Conservation (phyloP, 2,113 vertebrate species). For the Indicator indicator region DNA sequence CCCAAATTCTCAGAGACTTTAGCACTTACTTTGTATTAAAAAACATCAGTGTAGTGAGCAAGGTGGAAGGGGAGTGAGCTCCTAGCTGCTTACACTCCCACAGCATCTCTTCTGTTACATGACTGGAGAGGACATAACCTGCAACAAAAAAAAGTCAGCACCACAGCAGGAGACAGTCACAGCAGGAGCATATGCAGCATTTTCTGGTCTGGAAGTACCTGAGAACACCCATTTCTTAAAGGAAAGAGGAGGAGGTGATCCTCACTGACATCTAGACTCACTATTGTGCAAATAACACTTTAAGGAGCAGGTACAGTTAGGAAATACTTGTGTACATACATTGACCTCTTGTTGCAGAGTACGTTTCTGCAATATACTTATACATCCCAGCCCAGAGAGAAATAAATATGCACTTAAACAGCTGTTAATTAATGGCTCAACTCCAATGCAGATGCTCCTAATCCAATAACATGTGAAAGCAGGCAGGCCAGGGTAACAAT, state of each 20-base stretch:
- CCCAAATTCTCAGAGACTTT: background rate
- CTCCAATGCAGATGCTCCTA: conserved; percentile 55
- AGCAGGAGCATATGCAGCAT: background rate
- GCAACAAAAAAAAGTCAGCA: conserved; percentile 56
- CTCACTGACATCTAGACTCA: background rate
- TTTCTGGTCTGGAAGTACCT: background rate
- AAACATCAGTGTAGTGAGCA: conserved; percentile 98
- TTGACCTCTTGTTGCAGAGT: background rate
- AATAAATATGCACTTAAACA: conserved; percentile 37
- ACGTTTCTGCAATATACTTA: background rate
- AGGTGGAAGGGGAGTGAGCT: conserved; percentile 95
- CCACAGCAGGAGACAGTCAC: background rate
- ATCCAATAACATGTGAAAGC: conserved; percentile 42
- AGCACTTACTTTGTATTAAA: conserved; percentile 98
- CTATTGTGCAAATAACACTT: background rate
- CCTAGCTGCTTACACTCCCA: conserved; percentile 99
- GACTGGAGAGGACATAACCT: conserved; percentile 98
- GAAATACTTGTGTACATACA: background rate
- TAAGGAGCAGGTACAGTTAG: background rate
- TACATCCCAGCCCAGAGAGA: background rate
- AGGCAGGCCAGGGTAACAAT: conserved; percentile 35
- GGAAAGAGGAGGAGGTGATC: background rate
- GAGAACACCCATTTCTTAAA: background rate
- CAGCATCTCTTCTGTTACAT: conserved; percentile 98
- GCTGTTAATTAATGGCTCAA: conserved; percentile 15